Base-by-base conservation (phyloP, 2,113 vertebrate species). In the Corapipo altera region DNA sequence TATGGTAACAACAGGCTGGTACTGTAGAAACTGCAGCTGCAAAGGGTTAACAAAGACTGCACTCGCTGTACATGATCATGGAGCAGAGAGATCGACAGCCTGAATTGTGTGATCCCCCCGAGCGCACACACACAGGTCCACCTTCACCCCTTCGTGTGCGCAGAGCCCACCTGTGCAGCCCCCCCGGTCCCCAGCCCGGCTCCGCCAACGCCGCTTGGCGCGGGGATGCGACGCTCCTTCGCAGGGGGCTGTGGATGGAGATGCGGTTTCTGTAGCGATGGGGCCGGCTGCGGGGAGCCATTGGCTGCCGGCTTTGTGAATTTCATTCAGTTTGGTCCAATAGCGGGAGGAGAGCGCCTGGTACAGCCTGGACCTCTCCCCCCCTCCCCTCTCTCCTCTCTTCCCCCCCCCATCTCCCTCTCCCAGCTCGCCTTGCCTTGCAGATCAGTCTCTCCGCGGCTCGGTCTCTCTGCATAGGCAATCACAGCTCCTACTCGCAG, bases 261-360 rank as follows among this genome's bases (percentile, higher is more conserved):
- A 93, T 78, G 71, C 55, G 97, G 96, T 94, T 96, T 95, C 97
- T 96, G 96, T 96, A 97, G 98, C 85, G 98, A 99, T 98, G 98
- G 97, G 98, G 97, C 98, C 66, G 98, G 92, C 97, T 97, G 98
- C 98, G 86, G 97, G 96, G 98, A 98, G 96, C 98, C 77, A 99
- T 99, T 99, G 99, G 99, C 98, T 99, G 98, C 97, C 57, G 98
- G 98, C 98, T 98, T 95, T 93, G 98, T 97, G 98, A 98, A 99
- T 98, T 98, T 98, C 98, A 98, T 98, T 97, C 98, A 92, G 97
- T 97, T 97, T 98, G 97, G 98, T 98, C 99, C 99, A 99, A 99
- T 99, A 90, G 98, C 97, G 97, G 98, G 89, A 91, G 96, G 86
- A 96, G 96, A 98, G 93, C 64, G 96, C 96, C 89, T 96, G 96